Percentiles rank a stretch among this genome's conserved stretches.
Conservation (phyloP, 2,888 invertebrate species). For the Ryuthela nishihirai region DNA sequence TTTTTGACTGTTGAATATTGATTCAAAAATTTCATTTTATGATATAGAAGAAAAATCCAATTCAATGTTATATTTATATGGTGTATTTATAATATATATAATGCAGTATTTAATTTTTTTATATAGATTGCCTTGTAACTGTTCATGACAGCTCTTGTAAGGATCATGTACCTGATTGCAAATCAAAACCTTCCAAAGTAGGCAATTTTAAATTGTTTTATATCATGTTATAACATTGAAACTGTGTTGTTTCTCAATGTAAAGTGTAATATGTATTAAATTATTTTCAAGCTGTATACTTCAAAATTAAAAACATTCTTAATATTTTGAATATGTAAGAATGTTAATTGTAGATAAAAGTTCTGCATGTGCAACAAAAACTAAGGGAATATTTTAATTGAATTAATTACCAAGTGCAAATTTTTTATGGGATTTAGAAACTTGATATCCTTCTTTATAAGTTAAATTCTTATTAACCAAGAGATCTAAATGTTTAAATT, state of each 20-base stretch:
- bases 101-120: slow-evolving; percentile 34
- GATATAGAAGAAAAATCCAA: background rate
- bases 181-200: slow-evolving; percentile 44
- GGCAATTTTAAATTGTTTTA: slow-evolving; percentile 54
- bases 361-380: too few relatives aligned
- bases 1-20: too few relatives aligned
- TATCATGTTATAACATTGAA: background rate
- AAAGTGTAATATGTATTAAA: too few relatives aligned
- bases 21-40: background rate
- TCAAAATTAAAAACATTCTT: background rate
- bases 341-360: too few relatives aligned
- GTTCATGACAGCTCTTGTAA: slow-evolving; percentile 85
- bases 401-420: too few relatives aligned
- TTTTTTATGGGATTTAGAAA: too few relatives aligned
- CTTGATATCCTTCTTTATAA: too few relatives aligned
- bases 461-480: too few relatives aligned
- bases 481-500: too few relatives aligned
- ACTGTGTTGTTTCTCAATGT: too few relatives aligned
- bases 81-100: background rate
- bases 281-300: background rate
- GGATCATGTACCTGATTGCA: slow-evolving; percentile 80
- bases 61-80: background rate
- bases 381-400: too few relatives aligned
- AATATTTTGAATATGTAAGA: background rate
- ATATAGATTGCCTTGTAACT: slow-evolving; percentile 74